These are phyloP conservation scores for Loxodonta africana DNA, from an alignment of 2,113 vertebrate genomes.

Conservation along the genomic window DNA sequence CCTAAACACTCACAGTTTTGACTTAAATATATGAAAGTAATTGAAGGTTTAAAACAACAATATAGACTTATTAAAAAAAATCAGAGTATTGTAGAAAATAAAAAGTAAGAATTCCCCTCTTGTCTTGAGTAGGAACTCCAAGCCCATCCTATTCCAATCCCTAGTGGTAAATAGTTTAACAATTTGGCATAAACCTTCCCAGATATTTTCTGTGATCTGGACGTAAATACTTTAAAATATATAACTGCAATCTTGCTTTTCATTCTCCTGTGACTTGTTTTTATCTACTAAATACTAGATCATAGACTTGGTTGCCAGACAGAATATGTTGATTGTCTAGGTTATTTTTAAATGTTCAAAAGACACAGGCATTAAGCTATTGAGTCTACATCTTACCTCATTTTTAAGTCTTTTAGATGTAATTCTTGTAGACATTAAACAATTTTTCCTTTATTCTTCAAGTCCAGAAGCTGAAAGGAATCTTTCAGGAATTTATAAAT, in stretches of 20 bases:
- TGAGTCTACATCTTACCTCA: not conserved
- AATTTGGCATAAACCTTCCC: not conserved
- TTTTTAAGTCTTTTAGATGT: conserved; percentile 35
- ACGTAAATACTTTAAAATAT: not conserved
- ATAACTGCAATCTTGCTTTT: conserved; percentile 42
- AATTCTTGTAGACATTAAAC: not conserved
- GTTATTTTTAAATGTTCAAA: conserved; percentile 37
- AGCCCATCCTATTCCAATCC: not conserved
- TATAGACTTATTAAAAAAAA: not conserved
- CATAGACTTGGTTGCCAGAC: conserved; percentile 7
- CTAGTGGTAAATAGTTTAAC: conserved; percentile 9
- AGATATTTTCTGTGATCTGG: conserved; percentile 16
- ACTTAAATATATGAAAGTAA: conserved; percentile 38
- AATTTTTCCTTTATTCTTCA: not conserved
- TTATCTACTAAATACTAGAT: not conserved
- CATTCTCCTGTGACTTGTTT: not conserved
- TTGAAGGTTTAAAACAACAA: conserved; percentile 6
- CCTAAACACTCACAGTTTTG: not conserved
- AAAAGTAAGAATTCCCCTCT: conserved; percentile 20
- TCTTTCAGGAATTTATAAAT: conserved; percentile 49
- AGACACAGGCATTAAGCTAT: conserved; percentile 19
- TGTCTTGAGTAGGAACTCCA: not conserved
- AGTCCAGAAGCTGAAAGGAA: not conserved
- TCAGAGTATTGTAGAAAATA: not conserved
- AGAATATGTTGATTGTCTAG: conserved; percentile 53